A percentile compares a stretch with the other conserved stretches of the same genome.
phyloP scores from a whole-genome alignment of 1,140 invertebrate species.

The Trichonephila clavata region DNA sequence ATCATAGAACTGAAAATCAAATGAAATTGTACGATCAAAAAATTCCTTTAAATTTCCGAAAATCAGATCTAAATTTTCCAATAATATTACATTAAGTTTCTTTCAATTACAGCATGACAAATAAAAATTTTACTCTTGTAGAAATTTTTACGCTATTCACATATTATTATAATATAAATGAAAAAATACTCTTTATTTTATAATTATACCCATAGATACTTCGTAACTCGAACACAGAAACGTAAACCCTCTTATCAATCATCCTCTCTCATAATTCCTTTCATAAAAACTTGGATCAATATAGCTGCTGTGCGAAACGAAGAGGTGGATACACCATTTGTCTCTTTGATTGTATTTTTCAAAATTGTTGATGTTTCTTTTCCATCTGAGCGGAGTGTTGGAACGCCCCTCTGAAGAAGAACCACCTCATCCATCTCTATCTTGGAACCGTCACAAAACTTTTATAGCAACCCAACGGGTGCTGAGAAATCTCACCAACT shows the following conservation, averaged over 20 bases:
- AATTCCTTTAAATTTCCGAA: too few species aligned
- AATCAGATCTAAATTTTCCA: too few species aligned
- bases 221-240: too few species aligned
- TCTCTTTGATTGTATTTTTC: slow-evolving; percentile 12
- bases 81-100: too few species aligned
- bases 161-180: too few species aligned
- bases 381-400: neutral
- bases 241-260: neutral
- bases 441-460: slow-evolving; percentile 27
- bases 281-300: neutral
- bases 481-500: neutral
- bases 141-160: too few species aligned
- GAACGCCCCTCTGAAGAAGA: neutral
- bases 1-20: too few species aligned
- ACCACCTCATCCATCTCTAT: slow-evolving; percentile 19
- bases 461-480: neutral
- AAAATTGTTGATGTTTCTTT: slow-evolving; percentile 17
- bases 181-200: too few species aligned
- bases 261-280: neutral
- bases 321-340: neutral
- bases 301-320: neutral
- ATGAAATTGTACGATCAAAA: too few species aligned
- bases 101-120: too few species aligned
- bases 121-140: too few species aligned
- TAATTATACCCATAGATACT: too few species aligned